Conservation (phyloP, 2,888 invertebrate genomes). For the Quadriops clusia region DNA sequence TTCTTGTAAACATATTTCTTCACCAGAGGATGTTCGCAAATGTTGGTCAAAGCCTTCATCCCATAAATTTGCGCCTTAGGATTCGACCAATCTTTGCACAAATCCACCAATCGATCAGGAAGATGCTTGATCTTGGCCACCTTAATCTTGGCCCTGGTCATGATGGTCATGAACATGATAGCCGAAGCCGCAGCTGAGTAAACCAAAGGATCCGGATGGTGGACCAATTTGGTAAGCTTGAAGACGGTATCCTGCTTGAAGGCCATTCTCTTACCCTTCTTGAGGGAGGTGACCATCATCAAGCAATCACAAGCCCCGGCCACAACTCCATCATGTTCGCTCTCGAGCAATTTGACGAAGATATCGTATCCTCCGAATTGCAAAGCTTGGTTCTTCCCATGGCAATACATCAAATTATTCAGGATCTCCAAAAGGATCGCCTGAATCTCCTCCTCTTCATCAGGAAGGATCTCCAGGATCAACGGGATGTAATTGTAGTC, state of each 20-base stretch:
- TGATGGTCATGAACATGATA: conserved; percentile 31
- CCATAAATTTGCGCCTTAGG: conserved; percentile 16
- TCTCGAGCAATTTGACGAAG: conserved; percentile 21
- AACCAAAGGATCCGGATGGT: conserved; percentile 23
- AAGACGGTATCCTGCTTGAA: too few relatives aligned
- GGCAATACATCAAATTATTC: conserved; percentile 28
- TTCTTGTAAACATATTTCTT: conserved; percentile 19
- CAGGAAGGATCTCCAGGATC: conserved; percentile 25
- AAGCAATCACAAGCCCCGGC: too few relatives aligned
- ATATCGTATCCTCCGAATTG: conserved; percentile 30
- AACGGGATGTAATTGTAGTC: conserved; percentile 29
- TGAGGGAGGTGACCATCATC: too few relatives aligned
- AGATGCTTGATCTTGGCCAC: conserved; percentile 24
- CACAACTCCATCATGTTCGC: background rate
- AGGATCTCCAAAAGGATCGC: conserved; percentile 32
- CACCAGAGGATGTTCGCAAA: conserved; percentile 26
- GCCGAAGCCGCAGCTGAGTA: conserved; percentile 27
- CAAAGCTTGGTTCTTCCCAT: conserved; percentile 31
- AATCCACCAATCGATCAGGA: conserved; percentile 23
- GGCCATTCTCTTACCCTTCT: too few relatives aligned
- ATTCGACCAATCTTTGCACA: conserved; percentile 15
- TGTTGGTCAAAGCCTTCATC: conserved; percentile 24
- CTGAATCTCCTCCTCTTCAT: conserved; percentile 28
- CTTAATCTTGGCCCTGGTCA: conserved; percentile 25
- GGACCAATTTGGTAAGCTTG: too few relatives aligned